These are phyloP conservation scores for Holocentrus rufus DNA, from an alignment of 2,797 vertebrate genomes.

Conservation along the genomic window DNA sequence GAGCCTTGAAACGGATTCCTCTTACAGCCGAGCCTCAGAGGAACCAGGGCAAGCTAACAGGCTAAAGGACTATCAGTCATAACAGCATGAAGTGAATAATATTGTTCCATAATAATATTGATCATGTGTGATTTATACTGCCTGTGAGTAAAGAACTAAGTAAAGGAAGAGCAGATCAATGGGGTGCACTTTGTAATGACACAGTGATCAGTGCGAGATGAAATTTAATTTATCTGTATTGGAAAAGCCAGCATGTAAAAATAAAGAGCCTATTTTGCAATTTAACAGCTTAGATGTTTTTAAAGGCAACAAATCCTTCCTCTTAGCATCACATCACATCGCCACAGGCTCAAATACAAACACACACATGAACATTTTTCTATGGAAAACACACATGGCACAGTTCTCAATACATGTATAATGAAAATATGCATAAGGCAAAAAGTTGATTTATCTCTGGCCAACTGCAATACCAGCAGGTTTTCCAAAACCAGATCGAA, in stretches of 20 bases:
- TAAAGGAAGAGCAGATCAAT: too few relatives aligned
- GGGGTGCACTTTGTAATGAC: too few relatives aligned
- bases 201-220: background rate
- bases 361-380: background rate
- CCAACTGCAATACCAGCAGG: background rate
- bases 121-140: too few relatives aligned
- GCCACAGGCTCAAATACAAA: too few relatives aligned
- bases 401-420: background rate
- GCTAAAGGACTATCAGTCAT: background rate
- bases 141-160: too few relatives aligned
- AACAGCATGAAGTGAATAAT: background rate
- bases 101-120: background rate
- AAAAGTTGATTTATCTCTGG: background rate
- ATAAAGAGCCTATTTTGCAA: background rate
- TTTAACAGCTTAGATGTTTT: background rate
- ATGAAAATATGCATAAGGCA: too few relatives aligned
- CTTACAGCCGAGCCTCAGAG: background rate
- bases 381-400: background rate
- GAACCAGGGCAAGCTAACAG: background rate
- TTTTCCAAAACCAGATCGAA: conserved; percentile 11
- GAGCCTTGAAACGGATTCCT: too few relatives aligned
- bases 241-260: background rate
- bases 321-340: background rate
- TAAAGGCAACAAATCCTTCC: too few relatives aligned
- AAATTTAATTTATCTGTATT: background rate